These are phyloP conservation scores for Sylvia borin DNA, from an alignment of 2,797 vertebrate genomes.

Conservation along the genomic window DNA sequence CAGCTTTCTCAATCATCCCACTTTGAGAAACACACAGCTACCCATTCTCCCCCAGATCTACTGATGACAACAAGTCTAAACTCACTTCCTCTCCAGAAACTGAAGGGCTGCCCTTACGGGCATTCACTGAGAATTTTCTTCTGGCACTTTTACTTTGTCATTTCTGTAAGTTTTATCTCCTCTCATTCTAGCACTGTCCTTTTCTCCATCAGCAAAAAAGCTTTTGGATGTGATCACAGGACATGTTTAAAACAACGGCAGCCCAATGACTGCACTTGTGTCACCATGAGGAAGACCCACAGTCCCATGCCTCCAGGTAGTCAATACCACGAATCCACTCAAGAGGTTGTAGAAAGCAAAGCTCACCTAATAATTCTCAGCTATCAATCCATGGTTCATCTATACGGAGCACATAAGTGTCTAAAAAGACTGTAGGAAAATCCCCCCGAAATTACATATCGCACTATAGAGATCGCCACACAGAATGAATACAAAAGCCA, in stretches of 20 bases:
- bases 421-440: not conserved
- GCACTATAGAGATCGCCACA: not conserved
- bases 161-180: not conserved
- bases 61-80: not conserved
- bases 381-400: not conserved
- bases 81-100: not conserved
- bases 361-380: not conserved
- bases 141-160: not conserved
- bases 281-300: not conserved
- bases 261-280: not conserved
- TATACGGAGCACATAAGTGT: not conserved
- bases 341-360: not conserved
- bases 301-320: not conserved
- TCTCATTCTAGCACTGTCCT: not conserved
- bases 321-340: not conserved
- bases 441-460: accelerated
- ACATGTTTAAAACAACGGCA: not conserved
- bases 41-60: not conserved
- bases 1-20: not conserved
- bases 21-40: not conserved
- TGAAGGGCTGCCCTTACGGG: not conserved
- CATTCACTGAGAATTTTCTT: not conserved
- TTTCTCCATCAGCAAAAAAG: not conserved
- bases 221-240: not conserved
- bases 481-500: not conserved